Percentiles rank a stretch among this genome's conserved stretches.
Conservation (phyloP, 1,140 invertebrate genomes). For the Lasioglossum baleicum region DNA sequence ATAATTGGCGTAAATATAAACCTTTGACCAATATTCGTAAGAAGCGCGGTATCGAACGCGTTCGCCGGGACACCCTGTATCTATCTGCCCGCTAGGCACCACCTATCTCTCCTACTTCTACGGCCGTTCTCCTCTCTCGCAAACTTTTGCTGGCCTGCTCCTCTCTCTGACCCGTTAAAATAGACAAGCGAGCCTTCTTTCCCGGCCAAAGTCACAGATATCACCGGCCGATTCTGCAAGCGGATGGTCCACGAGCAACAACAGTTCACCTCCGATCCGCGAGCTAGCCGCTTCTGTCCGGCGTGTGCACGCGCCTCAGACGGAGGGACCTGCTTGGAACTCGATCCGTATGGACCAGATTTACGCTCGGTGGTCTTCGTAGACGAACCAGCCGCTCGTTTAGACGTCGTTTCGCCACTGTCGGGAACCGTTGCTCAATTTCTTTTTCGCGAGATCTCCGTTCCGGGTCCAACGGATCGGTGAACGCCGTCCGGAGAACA, state of each 20-base stretch:
- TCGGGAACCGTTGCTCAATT: not conserved
- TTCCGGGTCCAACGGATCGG: no score
- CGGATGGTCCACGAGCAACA: constrained; percentile 51
- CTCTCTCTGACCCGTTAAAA: constrained; percentile 72
- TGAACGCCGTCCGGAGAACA: not conserved
- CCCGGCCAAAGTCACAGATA: constrained; percentile 73
- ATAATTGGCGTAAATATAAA: no score
- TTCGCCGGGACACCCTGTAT: not conserved
- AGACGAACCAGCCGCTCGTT: not conserved
- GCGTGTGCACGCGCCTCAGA: constrained; percentile 28
- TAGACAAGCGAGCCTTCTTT: constrained; percentile 72
- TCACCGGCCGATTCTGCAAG: constrained; percentile 62
- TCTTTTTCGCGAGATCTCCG: not conserved
- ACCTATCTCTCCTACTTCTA: not conserved
- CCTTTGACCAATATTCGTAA: no score
- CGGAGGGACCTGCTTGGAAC: constrained; percentile 29
- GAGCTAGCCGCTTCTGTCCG: constrained; percentile 57
- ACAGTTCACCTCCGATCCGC: constrained; percentile 71
- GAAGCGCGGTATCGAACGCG: no score
- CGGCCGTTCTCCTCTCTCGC: constrained; percentile 40
- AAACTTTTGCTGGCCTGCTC: constrained; percentile 16
- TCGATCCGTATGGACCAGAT: constrained; percentile 30
- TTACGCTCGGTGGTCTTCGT: constrained; percentile 19
- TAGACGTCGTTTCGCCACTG: not conserved
- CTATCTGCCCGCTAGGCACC: not conserved